Base-by-base conservation (phyloP, 2,888 invertebrate genomes). In the Stenolophus ochropezus region DNA sequence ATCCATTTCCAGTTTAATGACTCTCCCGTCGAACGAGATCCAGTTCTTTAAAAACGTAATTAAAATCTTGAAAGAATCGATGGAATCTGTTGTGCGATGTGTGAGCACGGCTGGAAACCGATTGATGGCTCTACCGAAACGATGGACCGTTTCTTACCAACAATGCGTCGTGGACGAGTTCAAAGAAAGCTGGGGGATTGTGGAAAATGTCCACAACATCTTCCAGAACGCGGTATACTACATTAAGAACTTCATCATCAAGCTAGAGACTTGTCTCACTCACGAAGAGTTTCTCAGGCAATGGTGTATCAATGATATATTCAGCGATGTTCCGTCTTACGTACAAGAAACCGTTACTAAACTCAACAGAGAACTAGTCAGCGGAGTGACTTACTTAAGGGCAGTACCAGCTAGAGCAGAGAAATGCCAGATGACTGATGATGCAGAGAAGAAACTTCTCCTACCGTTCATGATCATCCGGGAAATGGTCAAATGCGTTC, bases 251-350 rank as follows among this genome's bases (percentile, higher is more conserved):
- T 69, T 69, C 18, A 69, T 69, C 18, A 27, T 2, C 16, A 69
- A 69, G 8, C 65, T 69, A 2, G 65, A 69, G 11, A 69, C 65
- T 33, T 69, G 65, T 16, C 33, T 69, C 27, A 69, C 18, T 69
- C 65, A 69, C 18, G 65, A 69, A 33, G 33, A 69, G 18, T 69
- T 33, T 14, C 27, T 69, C 2, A 6, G 27, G 18, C 65, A 69
- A 33, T 69, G 65, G 65, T 69, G 65, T 69, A 69, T 69, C 33
- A 27, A 69, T 69, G 33, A 69, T 33, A 69, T 69, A 3, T 69
- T 69, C 27, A 69, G 33, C 4, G 33, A 69, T 33, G 65, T 69
- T 0, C 65, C 65, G 6, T 69, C 33, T 4, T 69, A 69, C 18
- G 65, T 69, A 16, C 33, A 69, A 33, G 65, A 69, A 16, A 69